Conservation (phyloP, 2,797 vertebrate genomes). For the Melanotaenia pygmaea region DNA sequence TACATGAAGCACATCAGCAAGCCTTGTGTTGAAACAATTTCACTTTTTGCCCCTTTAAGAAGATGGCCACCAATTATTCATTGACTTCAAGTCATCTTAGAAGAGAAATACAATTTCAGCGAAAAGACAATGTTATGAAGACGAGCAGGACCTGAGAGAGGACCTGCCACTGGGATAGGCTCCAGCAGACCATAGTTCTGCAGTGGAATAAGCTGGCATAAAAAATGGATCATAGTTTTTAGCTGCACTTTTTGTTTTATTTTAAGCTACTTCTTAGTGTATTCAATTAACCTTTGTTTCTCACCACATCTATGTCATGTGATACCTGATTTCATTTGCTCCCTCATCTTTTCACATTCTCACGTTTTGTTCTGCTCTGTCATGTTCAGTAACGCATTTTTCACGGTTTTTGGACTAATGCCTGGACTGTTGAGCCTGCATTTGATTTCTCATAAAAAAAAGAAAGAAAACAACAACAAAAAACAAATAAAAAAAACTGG, state of each 20-base stretch:
- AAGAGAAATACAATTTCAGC: neutral
- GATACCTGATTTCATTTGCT: neutral
- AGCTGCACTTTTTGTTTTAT: neutral
- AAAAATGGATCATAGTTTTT: neutral
- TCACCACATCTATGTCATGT: neutral
- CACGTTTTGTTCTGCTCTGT: neutral
- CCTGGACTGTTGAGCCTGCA: too few relatives aligned
- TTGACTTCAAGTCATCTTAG: neutral
- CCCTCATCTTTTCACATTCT: neutral
- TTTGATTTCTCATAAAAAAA: too few relatives aligned
- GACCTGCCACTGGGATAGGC: neutral
- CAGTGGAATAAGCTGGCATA: neutral
- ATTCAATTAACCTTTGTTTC: neutral
- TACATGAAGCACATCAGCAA: too few relatives aligned
- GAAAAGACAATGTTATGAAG: neutral
- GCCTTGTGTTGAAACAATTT: too few relatives aligned
- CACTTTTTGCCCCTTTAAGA: neutral
- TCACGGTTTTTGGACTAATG: neutral
- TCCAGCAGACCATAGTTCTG: neutral
- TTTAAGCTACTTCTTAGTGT: too few relatives aligned
- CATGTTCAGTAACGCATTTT: neutral
- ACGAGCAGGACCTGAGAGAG: too few relatives aligned
- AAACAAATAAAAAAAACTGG: neutral
- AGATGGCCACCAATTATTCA: constrained; percentile 3
- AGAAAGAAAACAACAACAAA: neutral